Conservation (phyloP, 2,888 invertebrate species). For the Hemicrepidius hirtus region DNA sequence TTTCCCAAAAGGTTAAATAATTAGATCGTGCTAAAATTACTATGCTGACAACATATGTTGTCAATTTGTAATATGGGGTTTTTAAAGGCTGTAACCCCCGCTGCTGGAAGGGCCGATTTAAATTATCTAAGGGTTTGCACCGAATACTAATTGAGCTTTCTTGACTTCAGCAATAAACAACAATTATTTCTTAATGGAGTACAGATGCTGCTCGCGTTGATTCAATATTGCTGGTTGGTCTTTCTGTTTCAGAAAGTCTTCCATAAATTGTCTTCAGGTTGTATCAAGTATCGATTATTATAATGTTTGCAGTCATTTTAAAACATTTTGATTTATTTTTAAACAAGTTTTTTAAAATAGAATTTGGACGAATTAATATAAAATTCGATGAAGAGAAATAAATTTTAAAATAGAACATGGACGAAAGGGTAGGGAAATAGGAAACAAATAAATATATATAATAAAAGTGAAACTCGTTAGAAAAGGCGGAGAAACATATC, state of each 20-base stretch:
- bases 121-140: constrained; percentile 48
- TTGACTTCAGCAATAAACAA: constrained; percentile 57
- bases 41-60: constrained; percentile 25
- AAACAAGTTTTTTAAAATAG: too few relatives aligned
- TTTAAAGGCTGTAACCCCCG: constrained; percentile 38
- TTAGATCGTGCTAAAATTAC: constrained; percentile 11
- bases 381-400: too few relatives aligned
- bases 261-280: background rate
- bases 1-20: background rate
- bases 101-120: constrained; percentile 51
- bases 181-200: constrained; percentile 60
- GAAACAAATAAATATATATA: too few relatives aligned
- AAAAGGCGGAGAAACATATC: too few relatives aligned
- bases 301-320: too few relatives aligned
- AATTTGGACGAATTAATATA: too few relatives aligned
- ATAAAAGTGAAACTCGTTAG: too few relatives aligned
- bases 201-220: constrained; percentile 49
- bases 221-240: constrained; percentile 41
- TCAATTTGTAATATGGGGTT: constrained; percentile 42
- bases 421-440: too few relatives aligned
- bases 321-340: too few relatives aligned
- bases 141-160: constrained; percentile 57
- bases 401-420: too few relatives aligned
- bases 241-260: constrained; percentile 15
- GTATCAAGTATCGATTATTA: background rate